Evolutionary conservation across 2,113 vertebrate species (phyloP).

Genomic region (Seriola aureovittata): DNA sequence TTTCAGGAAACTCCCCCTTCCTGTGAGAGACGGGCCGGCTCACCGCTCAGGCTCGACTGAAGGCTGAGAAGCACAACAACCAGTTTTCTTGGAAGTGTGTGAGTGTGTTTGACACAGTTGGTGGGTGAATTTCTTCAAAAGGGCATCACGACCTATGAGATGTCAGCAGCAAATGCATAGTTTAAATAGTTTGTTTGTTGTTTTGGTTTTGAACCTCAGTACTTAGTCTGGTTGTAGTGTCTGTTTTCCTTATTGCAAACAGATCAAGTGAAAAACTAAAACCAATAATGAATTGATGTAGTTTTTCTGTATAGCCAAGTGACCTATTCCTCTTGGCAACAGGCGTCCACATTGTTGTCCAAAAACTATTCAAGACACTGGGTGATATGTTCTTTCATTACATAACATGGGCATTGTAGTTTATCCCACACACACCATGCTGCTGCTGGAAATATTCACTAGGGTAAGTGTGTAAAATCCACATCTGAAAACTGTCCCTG

Average conservation of each 20-base stretch:
- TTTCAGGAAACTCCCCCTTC: slow-evolving; percentile 81
- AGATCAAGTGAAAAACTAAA: neutral
- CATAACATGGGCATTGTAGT: neutral
- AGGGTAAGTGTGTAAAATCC: neutral
- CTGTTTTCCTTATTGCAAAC: neutral
- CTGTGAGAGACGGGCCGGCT: slow-evolving; percentile 62
- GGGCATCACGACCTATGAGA: slow-evolving; percentile 13
- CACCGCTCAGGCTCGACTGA: slow-evolving; percentile 53
- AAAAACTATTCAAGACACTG: neutral
- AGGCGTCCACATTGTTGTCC: neutral
- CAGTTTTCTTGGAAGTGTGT: slow-evolving; percentile 52
- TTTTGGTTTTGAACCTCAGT: neutral
- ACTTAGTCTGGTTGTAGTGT: neutral
- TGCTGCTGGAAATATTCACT: neutral
- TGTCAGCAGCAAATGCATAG: neutral
- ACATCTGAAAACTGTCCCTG: neutral
- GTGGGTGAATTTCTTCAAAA: slow-evolving; percentile 36
- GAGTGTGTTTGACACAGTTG: slow-evolving; percentile 30
- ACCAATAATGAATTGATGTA: neutral
- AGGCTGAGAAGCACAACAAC: slow-evolving; percentile 58
- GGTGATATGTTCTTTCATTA: neutral
- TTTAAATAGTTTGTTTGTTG: neutral
- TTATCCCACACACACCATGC: neutral
- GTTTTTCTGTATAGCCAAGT: neutral
- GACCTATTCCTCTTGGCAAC: neutral